Evolutionary conservation across 2,797 vertebrate genomes (phyloP).

Genomic region (Acanthornis magna): DNA sequence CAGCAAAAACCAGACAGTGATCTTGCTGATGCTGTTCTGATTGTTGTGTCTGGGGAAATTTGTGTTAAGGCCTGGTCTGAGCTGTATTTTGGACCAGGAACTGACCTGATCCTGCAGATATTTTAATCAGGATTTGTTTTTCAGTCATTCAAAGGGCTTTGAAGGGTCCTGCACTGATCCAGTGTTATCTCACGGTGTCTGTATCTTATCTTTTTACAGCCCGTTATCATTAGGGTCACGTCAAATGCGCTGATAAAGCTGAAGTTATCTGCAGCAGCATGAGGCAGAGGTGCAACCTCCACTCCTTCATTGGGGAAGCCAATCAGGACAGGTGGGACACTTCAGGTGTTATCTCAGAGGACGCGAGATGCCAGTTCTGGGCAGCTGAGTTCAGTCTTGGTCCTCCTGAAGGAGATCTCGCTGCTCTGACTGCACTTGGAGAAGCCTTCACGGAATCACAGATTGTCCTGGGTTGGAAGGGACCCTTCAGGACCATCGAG

Average conservation of each 20-base stretch:
- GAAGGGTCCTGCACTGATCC: neutral
- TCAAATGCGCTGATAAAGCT: neutral
- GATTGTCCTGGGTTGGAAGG: neutral
- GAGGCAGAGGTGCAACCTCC: neutral
- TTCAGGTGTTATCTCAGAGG: neutral
- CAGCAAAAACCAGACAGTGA: neutral
- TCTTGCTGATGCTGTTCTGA: neutral
- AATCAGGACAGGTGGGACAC: neutral
- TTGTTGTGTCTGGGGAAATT: neutral
- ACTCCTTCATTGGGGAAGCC: neutral
- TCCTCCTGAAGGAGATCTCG: neutral
- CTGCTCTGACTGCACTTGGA: neutral
- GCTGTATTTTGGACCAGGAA: neutral
- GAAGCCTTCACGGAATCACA: neutral
- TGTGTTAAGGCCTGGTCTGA: neutral
- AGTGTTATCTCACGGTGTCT: neutral
- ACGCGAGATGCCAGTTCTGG: accelerated
- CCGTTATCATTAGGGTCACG: accelerated
- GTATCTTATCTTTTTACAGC: neutral
- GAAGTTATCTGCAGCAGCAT: neutral
- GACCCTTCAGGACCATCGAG: neutral
- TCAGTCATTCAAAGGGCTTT: neutral
- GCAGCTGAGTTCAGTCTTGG: neutral
- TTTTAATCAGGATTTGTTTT: neutral
- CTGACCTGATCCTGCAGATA: neutral